Base-by-base conservation (phyloP, 2,888 invertebrate species). In the Hirtodrosophila confusa region DNA sequence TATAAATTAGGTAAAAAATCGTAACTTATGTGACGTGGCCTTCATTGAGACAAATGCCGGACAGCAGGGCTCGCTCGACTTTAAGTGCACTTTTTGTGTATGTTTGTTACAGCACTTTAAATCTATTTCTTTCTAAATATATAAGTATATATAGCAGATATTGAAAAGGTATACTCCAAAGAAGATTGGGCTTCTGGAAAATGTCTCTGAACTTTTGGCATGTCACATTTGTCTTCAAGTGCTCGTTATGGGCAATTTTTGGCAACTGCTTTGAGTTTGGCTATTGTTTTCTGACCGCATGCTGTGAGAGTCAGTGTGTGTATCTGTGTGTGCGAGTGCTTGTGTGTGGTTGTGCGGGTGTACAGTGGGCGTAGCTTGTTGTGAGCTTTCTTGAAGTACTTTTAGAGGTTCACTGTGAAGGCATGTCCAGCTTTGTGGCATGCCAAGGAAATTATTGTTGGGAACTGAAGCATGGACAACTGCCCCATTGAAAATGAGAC, bases 181-280 rank as follows among this genome's bases (percentile, higher is more conserved):
- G 70, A 9, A 31, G 31, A 31, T 31, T 31, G 31, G 31, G 31
- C 31, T 31, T 31, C 51, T 31, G 11, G 29, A 37, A 53, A 80
- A 77, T 72, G 63, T 66, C 56, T 54, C 43, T 45, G 63, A 80
- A 73, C 85, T 68, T 76, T 65, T 66, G 72, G 53, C 85, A 66
- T 80, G 85, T 84, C 78, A 77, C 80, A 84, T 84, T 80, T 73
- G 69, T 80, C 74, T 69, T 84, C 85, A 84, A 80, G 80, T 80
- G 82, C 85, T 87, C 78, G 80, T 87, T 86, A 85, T 80, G 85
- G 85, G 68, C 80, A 80, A 80, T 80, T 80, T 76, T 80, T 80
- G 76, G 80, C 84, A 80, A 84, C 65, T 84, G 64, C 69, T 63
- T 68, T 66, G 74, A 74, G 54, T 57, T 72, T 66, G 48, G 50